Base-by-base conservation (phyloP, 1,140 invertebrate genomes). In the Drosophila pectinifera region DNA sequence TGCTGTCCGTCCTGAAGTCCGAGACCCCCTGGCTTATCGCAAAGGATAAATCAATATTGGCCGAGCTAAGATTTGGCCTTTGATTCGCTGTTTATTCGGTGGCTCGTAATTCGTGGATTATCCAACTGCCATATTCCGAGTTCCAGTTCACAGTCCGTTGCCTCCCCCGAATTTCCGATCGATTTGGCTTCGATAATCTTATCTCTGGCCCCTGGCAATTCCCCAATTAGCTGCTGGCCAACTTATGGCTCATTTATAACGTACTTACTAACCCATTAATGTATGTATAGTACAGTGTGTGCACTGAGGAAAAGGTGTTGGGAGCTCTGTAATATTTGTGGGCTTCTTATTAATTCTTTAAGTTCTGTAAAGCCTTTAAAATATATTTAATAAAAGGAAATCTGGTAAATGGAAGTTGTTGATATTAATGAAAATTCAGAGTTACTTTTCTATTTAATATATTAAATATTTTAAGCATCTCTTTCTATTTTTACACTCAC, bases 1-100 rank as follows among this genome's bases (percentile, higher is more conserved):
- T 16, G 67, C 28, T 53, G 49, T 69, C 55, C 62, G 41, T 57
- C 53, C 53, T 57, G 16, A 22, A 18, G 28, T 10, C 28, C 53
- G 11, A 69, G 43, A 38, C 38, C 39, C 18, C 6, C 18, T 57
- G 58, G 51, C 45, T 63, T 63, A 73, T 74, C 58, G 61, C 57
- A 74, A 54, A 62, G 69, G 49, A 74, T 73, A 74, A 74, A 74
- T 74, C 69, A 75, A 56, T 75, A 76, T 75, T 76, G 54, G 39
- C 14, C 46, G 43, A 75, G 31, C 36, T 34, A 41, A 39, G 53
- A 67, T 46, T 65, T 55, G 38, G 57, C 57, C 57, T 64, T 74
- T 70, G 64, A 70, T 70, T 70, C 24, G 43, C 34, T 64, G 58
- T 64, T 68, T 58, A 68, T 51, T 64, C 49, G 64, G 41, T 26